Percentiles rank a stretch among this genome's conserved stretches.
Evolutionary conservation across 2,113 vertebrate genomes (phyloP).

Genomic region (Pterocles orientalis): DNA sequence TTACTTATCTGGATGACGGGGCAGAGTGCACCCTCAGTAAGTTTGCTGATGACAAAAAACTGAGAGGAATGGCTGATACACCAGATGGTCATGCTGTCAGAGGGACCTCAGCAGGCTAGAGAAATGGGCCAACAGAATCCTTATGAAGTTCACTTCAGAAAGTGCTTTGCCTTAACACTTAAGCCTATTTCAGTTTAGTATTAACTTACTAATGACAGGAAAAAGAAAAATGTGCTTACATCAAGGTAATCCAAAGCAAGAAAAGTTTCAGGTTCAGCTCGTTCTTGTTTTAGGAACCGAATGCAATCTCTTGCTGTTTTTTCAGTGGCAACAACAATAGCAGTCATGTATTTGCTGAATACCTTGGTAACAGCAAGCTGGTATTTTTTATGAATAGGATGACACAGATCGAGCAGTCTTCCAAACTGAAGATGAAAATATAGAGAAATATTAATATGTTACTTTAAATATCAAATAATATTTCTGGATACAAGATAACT

Average conservation of each 20-base stretch:
- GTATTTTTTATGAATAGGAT: slow-evolving; percentile 95
- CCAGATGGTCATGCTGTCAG: not conserved
- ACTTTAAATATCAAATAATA: not conserved
- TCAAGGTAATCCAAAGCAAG: slow-evolving; percentile 91
- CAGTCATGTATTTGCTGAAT: slow-evolving; percentile 86
- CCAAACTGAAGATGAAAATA: slow-evolving; percentile 81
- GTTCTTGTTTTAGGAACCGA: slow-evolving; percentile 85
- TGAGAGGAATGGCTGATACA: not conserved
- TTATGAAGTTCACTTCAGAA: fast-evolving
- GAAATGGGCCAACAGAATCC: not conserved
- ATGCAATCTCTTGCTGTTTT: slow-evolving; percentile 91
- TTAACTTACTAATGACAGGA: not conserved
- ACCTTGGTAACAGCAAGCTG: slow-evolving; percentile 93
- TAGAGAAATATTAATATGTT: not conserved
- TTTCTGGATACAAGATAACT: not conserved
- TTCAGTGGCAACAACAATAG: slow-evolving; percentile 89
- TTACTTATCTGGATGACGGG: not conserved
- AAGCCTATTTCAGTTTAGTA: not conserved
- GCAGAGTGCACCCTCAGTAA: not conserved
- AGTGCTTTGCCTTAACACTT: not conserved
- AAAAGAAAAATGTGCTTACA: slow-evolving; percentile 73
- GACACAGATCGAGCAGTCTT: slow-evolving; percentile 89
- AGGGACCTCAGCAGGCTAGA: not conserved
- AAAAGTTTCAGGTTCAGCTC: slow-evolving; percentile 91
- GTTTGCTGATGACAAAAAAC: not conserved